phyloP scores from a whole-genome alignment of 2,113 vertebrate species.

The Nycticebus coucang region DNA sequence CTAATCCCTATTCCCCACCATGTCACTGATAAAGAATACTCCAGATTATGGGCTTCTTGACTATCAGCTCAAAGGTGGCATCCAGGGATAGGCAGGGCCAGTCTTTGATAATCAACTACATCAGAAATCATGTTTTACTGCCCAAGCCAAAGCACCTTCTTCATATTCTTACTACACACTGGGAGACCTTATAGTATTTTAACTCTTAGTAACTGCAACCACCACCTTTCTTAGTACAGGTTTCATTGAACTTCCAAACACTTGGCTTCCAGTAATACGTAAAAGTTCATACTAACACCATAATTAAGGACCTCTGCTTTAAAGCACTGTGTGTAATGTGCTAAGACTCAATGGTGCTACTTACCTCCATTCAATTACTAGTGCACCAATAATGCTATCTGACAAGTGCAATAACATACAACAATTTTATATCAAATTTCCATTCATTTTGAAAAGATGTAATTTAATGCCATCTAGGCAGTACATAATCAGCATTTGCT shows the following conservation, averaged over 20 bases:
- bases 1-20: not conserved
- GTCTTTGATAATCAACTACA: not conserved
- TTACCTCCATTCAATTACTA: not conserved
- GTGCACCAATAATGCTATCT: not conserved
- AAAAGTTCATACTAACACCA: not conserved
- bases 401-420: not conserved
- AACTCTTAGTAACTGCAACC: not conserved
- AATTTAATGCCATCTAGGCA: not conserved
- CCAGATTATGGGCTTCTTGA: not conserved
- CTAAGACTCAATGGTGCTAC: not conserved
- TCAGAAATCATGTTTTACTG: not conserved
- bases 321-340: not conserved
- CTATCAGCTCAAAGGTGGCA: not conserved
- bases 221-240: not conserved
- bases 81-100: not conserved
- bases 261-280: not conserved
- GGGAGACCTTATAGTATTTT: not conserved
- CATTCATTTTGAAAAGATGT: slow-evolving; percentile 10
- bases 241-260: not conserved
- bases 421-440: not conserved
- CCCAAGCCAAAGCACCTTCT: not conserved
- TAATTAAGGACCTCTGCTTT: slow-evolving; percentile 1
- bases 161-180: not conserved
- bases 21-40: slow-evolving; percentile 6
- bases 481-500: not conserved